phyloP scores from a whole-genome alignment of 53 echinoderm and acorn worm genomes.

The Paelopatides confundens region DNA sequence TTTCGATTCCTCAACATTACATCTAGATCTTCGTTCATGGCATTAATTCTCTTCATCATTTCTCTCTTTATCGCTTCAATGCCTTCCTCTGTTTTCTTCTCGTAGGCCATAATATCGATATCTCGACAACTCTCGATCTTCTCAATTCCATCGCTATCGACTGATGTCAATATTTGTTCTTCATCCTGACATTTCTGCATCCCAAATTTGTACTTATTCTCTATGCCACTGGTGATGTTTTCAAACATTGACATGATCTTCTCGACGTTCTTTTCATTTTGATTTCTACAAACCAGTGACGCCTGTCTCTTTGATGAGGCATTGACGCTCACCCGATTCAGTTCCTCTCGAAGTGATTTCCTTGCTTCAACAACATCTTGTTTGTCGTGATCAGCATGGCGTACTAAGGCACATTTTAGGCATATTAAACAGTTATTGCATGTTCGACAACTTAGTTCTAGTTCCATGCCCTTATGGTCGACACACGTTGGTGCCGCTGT shows the following conservation, averaged over 20 bases:
- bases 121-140: slow-evolving; percentile 12
- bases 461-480: slow-evolving; percentile 31
- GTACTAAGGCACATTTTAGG: slow-evolving; percentile 27
- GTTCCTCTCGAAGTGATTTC: background rate
- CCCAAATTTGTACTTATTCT: slow-evolving; percentile 1
- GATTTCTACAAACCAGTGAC: slow-evolving; percentile 18
- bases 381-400: slow-evolving; percentile 27
- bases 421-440: slow-evolving; percentile 21
- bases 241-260: slow-evolving; percentile 13
- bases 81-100: slow-evolving; percentile 13
- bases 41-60: slow-evolving; percentile 15
- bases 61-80: slow-evolving; percentile 28
- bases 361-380: background rate
- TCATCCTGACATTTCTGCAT: slow-evolving; percentile 34
- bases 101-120: background rate
- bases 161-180: background rate
- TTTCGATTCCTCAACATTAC: background rate
- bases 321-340: background rate
- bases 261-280: slow-evolving; percentile 1
- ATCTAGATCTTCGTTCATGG: slow-evolving; percentile 1
- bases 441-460: slow-evolving; percentile 24
- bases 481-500: background rate
- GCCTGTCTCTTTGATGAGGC: background rate
- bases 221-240: slow-evolving; percentile 15
- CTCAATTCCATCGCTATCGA: slow-evolving; percentile 15